Base-by-base conservation (phyloP, 2,113 vertebrate genomes). In the Hippocampus barbouri region DNA sequence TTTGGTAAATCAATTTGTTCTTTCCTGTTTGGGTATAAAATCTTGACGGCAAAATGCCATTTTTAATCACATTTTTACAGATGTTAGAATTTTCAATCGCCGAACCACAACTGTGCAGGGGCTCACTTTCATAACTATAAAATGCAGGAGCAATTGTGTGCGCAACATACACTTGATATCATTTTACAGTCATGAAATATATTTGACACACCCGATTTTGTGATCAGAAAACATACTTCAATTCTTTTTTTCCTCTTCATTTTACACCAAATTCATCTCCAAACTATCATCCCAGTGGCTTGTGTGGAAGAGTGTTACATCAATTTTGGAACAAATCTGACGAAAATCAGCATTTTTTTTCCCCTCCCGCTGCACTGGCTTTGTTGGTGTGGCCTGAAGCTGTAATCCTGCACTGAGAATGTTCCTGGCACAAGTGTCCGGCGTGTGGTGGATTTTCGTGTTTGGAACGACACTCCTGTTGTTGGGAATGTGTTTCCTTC, bases 401-500 rank as follows among this genome's bases (percentile, higher is more conserved):
- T 43, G 63, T 65, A 65, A 65, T 65, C 40, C 40, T 11, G 10
- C 21, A 43, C 63, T 43, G 63, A 65, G 21, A 43, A 30, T 30
- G 40, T 65, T 65, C 40, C 40, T 43, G 63, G 63, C 63, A 23
- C 38, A 41, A 65, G 21, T 43, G n/a, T 21, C 61, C 8, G 5
- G 40, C 63, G 34, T 25, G 41, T 66, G 43, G 64, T 45, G 43
- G 43, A 66, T 64, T 64, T 64, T 34, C 5, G 27, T 66, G 41
- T 66, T 66, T 66, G n/a, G 23, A 66, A 23, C 14, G 23, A 47
- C 64, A 66, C 64, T 66, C 64, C 41, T 66, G 64, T 45, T 66
- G 64, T 66, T 66, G 64, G 64, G 64, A 66, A 66, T 66, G 64
- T 15, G 64, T 66, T 66, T 66, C 64, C 64, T 66, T 66, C 64